Base-by-base conservation (phyloP, 64 coral and sea anemone genomes). In the Montipora foliosa region DNA sequence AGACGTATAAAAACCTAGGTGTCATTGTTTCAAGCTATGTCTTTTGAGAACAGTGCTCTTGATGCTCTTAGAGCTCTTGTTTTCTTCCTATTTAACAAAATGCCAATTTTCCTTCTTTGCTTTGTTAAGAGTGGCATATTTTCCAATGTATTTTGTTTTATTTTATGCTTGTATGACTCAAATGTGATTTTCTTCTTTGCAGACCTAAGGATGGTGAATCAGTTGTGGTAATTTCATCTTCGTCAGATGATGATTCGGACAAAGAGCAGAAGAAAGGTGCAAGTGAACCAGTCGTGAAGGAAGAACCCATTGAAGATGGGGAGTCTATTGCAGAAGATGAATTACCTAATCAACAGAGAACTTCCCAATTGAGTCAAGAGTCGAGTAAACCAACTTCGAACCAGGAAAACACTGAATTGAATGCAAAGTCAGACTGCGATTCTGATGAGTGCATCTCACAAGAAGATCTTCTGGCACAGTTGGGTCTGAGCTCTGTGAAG, bases 401-500 rank as follows among this genome's bases (percentile, higher is more conserved):
- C 48, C 44, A 71, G 45, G 14, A 61, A 20, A 62, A 44, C 13
- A 24, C 66, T 72, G 5, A 2, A 50, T 16, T 71, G 17, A 24
- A 72, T 22, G 37, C 44, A 71, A 46, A 86, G 67, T 1, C 10
- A 92, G 46, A 84, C 72, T 93, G 87, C 16, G 94, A 95, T 45
- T 94, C 91, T 4, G 98, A 96, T 84, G 98, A 99, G 24, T 99
- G 98, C 20, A 99, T 99, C 24, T 96, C 95, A 7, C 98, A 99
- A 57, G 98, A 99, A 78, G 98, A 99, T 76, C 67, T 99, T 9
- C 81, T 99, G 13, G 98, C 98, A 16, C 92, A 99, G 82, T 82
- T 99, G 47, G 98, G 98, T 2, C 79, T 99, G 9, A 95, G 92
- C 67, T 99, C 98, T 75, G 98, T 99, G 0, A 95, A 92, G 52